Evolutionary conservation across 2,113 vertebrate genomes (phyloP), one percentile per base, ranked within the genome.

Genomic region (Oryzias celebensis): DNA sequence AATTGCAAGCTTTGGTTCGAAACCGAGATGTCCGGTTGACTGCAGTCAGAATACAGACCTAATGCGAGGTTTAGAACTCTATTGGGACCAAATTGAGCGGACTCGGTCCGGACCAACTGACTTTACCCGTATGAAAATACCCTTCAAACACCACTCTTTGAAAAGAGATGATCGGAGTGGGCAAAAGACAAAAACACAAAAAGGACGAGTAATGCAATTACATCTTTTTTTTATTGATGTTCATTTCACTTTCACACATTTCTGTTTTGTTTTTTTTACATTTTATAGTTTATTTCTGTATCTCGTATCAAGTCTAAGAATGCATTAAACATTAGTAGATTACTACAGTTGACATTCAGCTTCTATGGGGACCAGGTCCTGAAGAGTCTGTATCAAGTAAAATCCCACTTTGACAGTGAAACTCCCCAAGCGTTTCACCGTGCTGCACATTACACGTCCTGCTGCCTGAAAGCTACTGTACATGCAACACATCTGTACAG

Each of bases 291-390:
- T 80, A 75, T 67, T 74, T 80, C 79, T 84, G 68, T 75, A 60
- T 85, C 75, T 85, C 43, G 84, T 88, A 88, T 84, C 86, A 91
- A 89, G 68, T 86, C 83, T 87, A 90, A 87, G 89, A 92, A 91
- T 91, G 85, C 87, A 87, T 84, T 89, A 85, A 86, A 87, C 83
- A 89, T 90, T 90, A 91, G 88, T 89, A 83, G 69, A 65, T 88
- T 83, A 85, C 80, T 90, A 89, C 84, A 88, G 71, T 81, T 81
- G 84, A 90, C 88, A 88, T 88, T 91, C 85, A 85, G 64, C 70
- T 77, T 80, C 56, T 63, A 41, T 64, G 13, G 52, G 63, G 71
- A 68, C 64, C 61, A 64, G 71, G 73, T 73, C 59, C 68, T 66
- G 71, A 83, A 71, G 67, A 60, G 14, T 68, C 58, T 62, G 53